A percentile compares a stretch with the other conserved stretches of the same genome.
These are phyloP conservation scores for Hanleya hanleyi DNA, from an alignment of 2,888 invertebrate species.

Conservation along the genomic window DNA sequence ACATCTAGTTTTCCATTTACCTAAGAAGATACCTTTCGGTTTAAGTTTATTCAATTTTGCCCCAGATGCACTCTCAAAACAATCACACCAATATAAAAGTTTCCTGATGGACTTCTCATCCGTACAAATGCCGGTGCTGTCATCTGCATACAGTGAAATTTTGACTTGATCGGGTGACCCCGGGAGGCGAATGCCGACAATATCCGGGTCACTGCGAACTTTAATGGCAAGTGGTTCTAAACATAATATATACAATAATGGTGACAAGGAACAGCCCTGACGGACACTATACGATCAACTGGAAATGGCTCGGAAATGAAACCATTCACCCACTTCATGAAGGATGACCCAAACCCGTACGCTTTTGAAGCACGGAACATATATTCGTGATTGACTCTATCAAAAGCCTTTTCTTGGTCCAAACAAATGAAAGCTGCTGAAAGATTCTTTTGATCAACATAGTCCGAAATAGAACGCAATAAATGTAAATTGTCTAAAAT, in stretches of 20 bases:
- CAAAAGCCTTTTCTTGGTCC: slow-evolving; percentile 50
- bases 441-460: slow-evolving; percentile 36
- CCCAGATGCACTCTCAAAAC: slow-evolving; percentile 23
- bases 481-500: slow-evolving; percentile 44
- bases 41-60: slow-evolving; percentile 35
- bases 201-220: slow-evolving; percentile 11
- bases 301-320: slow-evolving; percentile 7
- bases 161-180: slow-evolving; percentile 7
- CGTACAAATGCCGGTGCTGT: slow-evolving; percentile 15
- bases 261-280: slow-evolving; percentile 19
- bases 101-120: slow-evolving; percentile 9
- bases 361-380: slow-evolving; percentile 33
- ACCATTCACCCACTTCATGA: slow-evolving; percentile 38
- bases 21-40: slow-evolving; percentile 35
- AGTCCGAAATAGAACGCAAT: slow-evolving; percentile 35
- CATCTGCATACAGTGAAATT: slow-evolving; percentile 23
- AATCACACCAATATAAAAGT: slow-evolving; percentile 11
- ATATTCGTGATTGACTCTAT: slow-evolving; percentile 41
- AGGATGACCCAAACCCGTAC: slow-evolving; percentile 39
- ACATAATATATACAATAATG: slow-evolving; percentile 14
- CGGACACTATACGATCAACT: slow-evolving; percentile 14
- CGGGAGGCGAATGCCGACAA: slow-evolving; percentile 26
- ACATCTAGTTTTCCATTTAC: slow-evolving; percentile 38
- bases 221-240: slow-evolving; percentile 13
- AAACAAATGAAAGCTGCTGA: slow-evolving; percentile 35